Base-by-base conservation (phyloP, 1,140 invertebrate species). In the Medauroidea extradentata region DNA sequence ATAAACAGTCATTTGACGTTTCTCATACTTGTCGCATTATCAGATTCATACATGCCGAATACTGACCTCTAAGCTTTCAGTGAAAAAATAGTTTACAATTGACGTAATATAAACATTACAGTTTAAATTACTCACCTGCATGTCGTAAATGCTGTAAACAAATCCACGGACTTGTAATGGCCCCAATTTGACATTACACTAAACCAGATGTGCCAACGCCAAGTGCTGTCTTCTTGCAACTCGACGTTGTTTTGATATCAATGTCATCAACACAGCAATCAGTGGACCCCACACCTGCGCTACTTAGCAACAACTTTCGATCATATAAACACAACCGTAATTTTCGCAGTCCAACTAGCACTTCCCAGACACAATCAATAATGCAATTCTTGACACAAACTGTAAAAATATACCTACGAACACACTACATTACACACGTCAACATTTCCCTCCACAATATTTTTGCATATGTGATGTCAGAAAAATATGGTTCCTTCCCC, bases 401-500 rank as follows among this genome's bases (percentile, higher is more conserved):
- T 19, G 44, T 41, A 49, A 29, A 29, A 19, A 57, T 42, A 24
- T 25, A 27, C 56, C 14, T 25, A 27, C 56, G 43, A 56, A 52
- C 7, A 57, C 25, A 42, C 50, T 49, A 61, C 54, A 46, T 14
- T 18, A 38, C 25, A 50, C 24, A 23, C 42, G 29, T 54, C 39
- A 24, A 34, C 29, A 59, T 64, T 64, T 64, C 62, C 62, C 62
- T 64, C 62, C 62, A 57, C 54, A 58, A 61, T 58, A 57, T 54
- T 58, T 61, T 46, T 44, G 54, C 60, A 50, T 62, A 59, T 56
- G 53, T 62, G 65, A 66, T 71, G 71, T 70, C 69, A 41, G 69
- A 71, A 73, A 73, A 71, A 73, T 73, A 68, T 68, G 70, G 71
- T 71, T 72, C 67, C 69, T 67, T 69, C 67, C 63, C 60, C 64